Evolutionary conservation across 2,113 vertebrate species (phyloP).

Genomic region (Chionomys nivalis): DNA sequence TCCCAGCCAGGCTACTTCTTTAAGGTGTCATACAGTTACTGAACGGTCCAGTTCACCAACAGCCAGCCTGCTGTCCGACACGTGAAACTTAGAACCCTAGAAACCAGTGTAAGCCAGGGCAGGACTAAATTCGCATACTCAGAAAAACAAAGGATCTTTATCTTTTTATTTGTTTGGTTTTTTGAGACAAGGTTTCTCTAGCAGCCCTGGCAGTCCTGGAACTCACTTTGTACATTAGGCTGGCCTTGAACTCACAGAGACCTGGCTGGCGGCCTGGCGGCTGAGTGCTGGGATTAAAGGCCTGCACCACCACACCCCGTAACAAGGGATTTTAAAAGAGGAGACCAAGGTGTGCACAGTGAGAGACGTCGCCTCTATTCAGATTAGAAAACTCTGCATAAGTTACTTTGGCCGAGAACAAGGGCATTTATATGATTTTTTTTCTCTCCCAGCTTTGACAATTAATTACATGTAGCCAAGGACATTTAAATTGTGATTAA

Average conservation of each 20-base stretch:
- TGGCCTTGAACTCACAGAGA: background rate
- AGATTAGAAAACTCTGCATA: background rate
- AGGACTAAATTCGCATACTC: background rate
- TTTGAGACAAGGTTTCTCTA: background rate
- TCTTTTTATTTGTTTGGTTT: background rate
- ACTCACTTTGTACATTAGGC: background rate
- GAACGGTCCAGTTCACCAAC: background rate
- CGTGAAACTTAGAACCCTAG: background rate
- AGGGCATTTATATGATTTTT: background rate
- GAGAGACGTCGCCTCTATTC: background rate
- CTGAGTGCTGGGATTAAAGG: background rate
- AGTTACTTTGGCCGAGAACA: background rate
- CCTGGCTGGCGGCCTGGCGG: background rate
- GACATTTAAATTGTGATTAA: background rate
- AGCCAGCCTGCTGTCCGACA: background rate
- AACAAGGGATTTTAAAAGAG: background rate
- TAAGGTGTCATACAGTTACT: background rate
- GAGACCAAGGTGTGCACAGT: accelerated
- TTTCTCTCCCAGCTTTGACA: background rate
- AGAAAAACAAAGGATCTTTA: background rate
- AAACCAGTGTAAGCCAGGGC: background rate
- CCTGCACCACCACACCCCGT: background rate
- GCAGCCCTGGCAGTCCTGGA: background rate
- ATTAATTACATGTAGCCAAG: background rate
- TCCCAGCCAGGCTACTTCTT: background rate